A percentile compares a stretch with the other conserved stretches of the same genome.
phyloP scores from a whole-genome alignment of 2,113 vertebrate species.

The Corythoichthys haematopterus region DNA sequence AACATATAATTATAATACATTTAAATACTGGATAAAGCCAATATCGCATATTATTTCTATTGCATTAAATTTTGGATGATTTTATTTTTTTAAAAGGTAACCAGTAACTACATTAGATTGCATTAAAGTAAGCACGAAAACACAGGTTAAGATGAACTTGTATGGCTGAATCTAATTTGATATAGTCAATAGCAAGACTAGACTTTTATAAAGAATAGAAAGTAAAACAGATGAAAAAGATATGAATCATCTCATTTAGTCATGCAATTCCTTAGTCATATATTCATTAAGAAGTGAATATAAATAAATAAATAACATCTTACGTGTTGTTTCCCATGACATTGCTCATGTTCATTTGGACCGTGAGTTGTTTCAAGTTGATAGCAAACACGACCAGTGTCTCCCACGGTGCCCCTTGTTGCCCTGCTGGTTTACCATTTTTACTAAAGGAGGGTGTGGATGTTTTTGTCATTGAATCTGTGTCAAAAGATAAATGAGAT shows the following conservation, averaged over 20 bases:
- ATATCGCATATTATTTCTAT: too few relatives aligned
- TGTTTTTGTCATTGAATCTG: slow-evolving; percentile 88
- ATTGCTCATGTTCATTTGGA: slow-evolving; percentile 99
- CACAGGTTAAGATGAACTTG: background rate
- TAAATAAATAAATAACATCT: slow-evolving; percentile 39
- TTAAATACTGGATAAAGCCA: too few relatives aligned
- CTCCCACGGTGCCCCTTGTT: slow-evolving; percentile 92
- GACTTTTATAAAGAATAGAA: background rate
- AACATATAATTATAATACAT: too few relatives aligned
- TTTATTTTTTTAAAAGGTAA: background rate
- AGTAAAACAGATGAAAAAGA: background rate
- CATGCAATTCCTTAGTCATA: background rate
- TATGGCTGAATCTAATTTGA: background rate
- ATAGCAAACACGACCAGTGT: slow-evolving; percentile 97
- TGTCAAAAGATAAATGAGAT: background rate
- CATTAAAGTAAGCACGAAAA: background rate
- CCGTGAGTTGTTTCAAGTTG: slow-evolving; percentile 93
- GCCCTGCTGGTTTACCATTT: slow-evolving; percentile 83
- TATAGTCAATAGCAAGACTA: background rate
- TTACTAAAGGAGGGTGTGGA: slow-evolving; percentile 86
- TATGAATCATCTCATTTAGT: background rate
- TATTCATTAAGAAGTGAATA: background rate
- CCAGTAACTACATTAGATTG: background rate
- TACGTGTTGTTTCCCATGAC: slow-evolving; percentile 99
- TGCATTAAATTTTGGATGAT: background rate